Conservation (phyloP, 2,797 vertebrate species). For the Hyperoplus immaculatus region DNA sequence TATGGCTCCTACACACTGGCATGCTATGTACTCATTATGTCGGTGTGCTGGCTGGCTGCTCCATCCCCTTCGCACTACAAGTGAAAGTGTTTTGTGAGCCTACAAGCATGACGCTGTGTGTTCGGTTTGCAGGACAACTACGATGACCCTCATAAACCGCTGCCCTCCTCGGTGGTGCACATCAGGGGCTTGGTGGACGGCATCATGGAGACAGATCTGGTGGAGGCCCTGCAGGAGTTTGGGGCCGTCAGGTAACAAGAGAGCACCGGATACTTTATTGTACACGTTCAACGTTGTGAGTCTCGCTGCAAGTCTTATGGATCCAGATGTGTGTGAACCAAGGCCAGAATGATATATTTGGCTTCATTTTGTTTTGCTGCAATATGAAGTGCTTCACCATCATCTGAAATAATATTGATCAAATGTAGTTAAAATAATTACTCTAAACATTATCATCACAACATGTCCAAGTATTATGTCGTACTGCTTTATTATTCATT, state of each 20-base stretch:
- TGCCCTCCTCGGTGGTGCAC: slow-evolving; percentile 95
- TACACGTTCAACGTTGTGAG: background rate
- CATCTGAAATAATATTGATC: no score
- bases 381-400: no score
- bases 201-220: slow-evolving; percentile 93
- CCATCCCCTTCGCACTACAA: background rate
- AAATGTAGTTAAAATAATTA: no score
- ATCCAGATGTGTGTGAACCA: background rate
- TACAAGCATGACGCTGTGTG: background rate
- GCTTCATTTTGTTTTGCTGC: no score
- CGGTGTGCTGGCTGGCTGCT: no score
- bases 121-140: slow-evolving; percentile 88
- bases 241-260: slow-evolving; percentile 91
- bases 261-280: background rate
- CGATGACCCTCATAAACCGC: slow-evolving; percentile 94
- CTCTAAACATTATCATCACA: no score
- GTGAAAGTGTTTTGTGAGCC: background rate
- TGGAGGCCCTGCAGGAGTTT: slow-evolving; percentile 96
- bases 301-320: background rate
- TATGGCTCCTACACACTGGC: no score
- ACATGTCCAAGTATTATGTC: no score
- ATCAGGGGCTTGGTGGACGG: slow-evolving; percentile 94
- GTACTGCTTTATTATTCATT: no score
- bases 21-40: background rate
- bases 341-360: no score